These are phyloP conservation scores for Palythoa heliodiscus DNA, from an alignment of 92 coral and sea anemone species.

Conservation along the genomic window DNA sequence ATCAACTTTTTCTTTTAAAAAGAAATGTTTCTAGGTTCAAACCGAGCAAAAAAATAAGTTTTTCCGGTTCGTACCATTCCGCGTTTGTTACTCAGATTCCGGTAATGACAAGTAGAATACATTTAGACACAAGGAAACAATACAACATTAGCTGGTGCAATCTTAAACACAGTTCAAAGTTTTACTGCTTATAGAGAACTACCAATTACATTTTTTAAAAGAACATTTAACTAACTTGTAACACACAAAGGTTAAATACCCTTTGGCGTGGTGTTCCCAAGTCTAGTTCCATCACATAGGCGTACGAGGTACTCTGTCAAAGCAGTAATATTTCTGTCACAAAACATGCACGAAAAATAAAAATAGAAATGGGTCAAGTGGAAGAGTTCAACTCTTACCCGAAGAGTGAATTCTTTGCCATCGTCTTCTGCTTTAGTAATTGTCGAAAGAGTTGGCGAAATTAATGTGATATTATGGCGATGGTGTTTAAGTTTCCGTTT, in stretches of 20 bases:
- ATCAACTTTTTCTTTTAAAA: too few species aligned
- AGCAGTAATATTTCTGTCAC: background rate
- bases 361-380: conserved; percentile 18
- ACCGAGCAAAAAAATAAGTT: too few species aligned
- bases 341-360: conserved; percentile 19
- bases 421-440: conserved; percentile 50
- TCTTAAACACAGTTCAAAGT: background rate
- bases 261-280: conserved; percentile 92
- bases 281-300: conserved; percentile 87
- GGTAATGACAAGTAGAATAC: background rate
- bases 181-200: background rate
- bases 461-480: conserved; percentile 37
- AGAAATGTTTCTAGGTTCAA: too few species aligned
- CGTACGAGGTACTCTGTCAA: conserved; percentile 87
- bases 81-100: background rate
- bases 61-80: background rate
- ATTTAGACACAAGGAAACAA: background rate
- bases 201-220: background rate
- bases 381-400: conserved; percentile 49
- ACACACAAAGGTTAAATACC: conserved; percentile 45
- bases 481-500: conserved; percentile 77
- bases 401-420: conserved; percentile 76
- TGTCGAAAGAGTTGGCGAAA: conserved; percentile 33
- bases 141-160: background rate
- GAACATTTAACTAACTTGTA: background rate